Evolutionary conservation across 2,888 invertebrate species (phyloP).

Genomic region (Plagiodera versicolora): DNA sequence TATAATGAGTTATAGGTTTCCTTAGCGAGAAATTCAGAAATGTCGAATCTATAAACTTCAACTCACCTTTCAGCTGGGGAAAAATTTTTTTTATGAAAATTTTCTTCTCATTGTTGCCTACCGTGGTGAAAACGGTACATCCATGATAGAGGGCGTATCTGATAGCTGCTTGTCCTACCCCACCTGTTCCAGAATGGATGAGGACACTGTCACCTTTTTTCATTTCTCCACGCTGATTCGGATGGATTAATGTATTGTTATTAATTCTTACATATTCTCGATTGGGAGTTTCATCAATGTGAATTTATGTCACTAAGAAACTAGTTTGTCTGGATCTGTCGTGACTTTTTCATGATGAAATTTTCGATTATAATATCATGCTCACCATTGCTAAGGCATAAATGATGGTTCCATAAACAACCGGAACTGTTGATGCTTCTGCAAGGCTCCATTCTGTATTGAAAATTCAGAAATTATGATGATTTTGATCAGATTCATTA

Average conservation of each 20-base stretch:
- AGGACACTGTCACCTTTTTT: constrained; percentile 53
- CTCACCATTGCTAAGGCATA: constrained; percentile 58
- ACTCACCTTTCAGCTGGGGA: constrained; percentile 50
- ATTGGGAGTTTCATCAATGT: too few relatives aligned
- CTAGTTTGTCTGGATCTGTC: too few relatives aligned
- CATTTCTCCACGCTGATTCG: background rate
- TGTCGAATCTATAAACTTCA: too few relatives aligned
- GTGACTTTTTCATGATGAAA: too few relatives aligned
- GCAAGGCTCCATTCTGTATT: constrained; percentile 63
- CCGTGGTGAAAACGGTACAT: constrained; percentile 71
- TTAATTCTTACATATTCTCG: too few relatives aligned
- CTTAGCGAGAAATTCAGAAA: too few relatives aligned
- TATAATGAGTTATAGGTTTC: too few relatives aligned
- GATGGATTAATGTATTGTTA: too few relatives aligned
- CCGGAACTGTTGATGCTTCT: constrained; percentile 76
- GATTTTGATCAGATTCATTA: too few relatives aligned
- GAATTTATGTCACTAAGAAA: too few relatives aligned
- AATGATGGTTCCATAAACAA: constrained; percentile 63
- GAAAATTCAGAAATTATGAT: too few relatives aligned
- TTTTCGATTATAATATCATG: too few relatives aligned
- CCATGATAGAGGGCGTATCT: constrained; percentile 66
- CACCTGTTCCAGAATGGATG: constrained; percentile 68
- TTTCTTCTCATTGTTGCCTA: constrained; percentile 66
- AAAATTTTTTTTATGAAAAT: constrained; percentile 63
- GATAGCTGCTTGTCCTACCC: constrained; percentile 78